Evolutionary conservation across 92 coral and sea anemone species (phyloP), one percentile per base, ranked within the genome.

Genomic region (Palythoa heliodiscus): DNA sequence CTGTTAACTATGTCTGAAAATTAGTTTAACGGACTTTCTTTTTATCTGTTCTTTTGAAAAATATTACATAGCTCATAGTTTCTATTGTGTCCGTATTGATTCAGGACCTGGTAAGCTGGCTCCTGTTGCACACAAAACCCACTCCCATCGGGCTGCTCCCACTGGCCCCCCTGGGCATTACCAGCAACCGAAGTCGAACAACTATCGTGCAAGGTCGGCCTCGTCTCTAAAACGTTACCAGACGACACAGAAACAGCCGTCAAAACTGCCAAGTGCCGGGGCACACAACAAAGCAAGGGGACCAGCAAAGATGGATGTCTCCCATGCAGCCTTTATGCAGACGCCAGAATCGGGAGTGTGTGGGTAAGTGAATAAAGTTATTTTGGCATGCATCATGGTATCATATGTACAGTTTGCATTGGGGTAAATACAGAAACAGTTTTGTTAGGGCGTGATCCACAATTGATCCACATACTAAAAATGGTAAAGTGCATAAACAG

Each of bases 331-430:
- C 13, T 96, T 96, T 61, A 96, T 96, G 99, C 91, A 90, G 83
- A 96, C 99, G 25, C 99, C 99, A 20, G 98, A 96, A 61, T 96
- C 99, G 17, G 99, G 99, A 76, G 99, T 93, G 10, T 96, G 99
- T 78, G 99, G 99, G 99, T 96, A 88, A 87, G 99, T 90, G 17
- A 11, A 15, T 50, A 9, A 19, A 13, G 22, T n/a, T 16, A 9
- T 8, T 29, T 12, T 14, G 2, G 35, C 5, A 19, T 38, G 13
- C 17, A 7, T 71, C 19, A 15, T 8, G 12, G 48, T 71, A 17
- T 16, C 72, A 7, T 22, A 29, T 15, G 1, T n/a, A 6, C 20
- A 12, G 43, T 29, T 2, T 7, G 39, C 25, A 66, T 17, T 0
- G 1, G 11, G 29, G 17, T 24, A 66, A 19, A 4, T 66, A 24